phyloP scores from a whole-genome alignment of 2,797 vertebrate genomes.

The Malacoraja senta region DNA sequence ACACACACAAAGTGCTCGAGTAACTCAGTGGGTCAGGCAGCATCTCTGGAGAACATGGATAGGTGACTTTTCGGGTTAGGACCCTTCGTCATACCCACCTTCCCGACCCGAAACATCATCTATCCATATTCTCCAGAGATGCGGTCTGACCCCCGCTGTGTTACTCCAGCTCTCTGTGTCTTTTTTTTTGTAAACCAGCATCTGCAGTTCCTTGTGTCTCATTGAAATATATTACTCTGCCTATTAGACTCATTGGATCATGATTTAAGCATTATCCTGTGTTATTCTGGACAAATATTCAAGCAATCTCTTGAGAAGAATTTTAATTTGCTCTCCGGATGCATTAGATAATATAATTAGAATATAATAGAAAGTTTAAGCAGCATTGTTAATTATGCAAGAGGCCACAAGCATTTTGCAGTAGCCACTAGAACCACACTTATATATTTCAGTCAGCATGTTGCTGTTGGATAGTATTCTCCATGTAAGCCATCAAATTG shows the following conservation, averaged over 20 bases:
- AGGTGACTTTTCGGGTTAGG: too few relatives aligned
- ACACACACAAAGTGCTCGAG: too few relatives aligned
- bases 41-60: too few relatives aligned
- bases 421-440: neutral
- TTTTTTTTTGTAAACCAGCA: too few relatives aligned
- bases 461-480: neutral
- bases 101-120: too few relatives aligned
- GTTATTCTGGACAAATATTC: neutral
- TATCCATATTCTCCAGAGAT: too few relatives aligned
- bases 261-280: neutral
- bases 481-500: neutral
- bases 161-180: too few relatives aligned
- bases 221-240: neutral
- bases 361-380: neutral
- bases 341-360: neutral
- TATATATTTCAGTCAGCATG: neutral
- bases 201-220: too few relatives aligned
- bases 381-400: neutral
- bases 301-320: neutral
- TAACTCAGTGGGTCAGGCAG: too few relatives aligned
- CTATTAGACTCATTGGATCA: neutral
- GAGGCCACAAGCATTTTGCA: neutral
- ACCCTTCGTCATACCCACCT: too few relatives aligned
- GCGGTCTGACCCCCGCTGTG: too few relatives aligned
- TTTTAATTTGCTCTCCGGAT: neutral